These are phyloP conservation scores for Pseudochirops corinnae DNA, from an alignment of 2,797 vertebrate genomes.

Conservation along the genomic window DNA sequence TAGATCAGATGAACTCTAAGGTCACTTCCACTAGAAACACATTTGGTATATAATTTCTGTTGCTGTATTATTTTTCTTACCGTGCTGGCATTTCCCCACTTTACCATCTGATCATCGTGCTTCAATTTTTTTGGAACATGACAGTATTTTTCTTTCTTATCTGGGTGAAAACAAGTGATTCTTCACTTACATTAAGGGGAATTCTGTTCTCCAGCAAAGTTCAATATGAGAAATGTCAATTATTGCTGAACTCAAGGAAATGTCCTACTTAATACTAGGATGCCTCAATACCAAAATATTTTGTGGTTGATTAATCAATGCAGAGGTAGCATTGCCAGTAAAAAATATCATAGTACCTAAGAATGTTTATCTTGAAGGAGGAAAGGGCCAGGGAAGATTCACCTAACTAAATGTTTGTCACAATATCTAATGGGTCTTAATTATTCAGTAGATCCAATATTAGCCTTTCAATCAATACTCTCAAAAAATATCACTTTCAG, in stretches of 20 bases:
- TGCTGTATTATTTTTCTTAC: conserved; percentile 62
- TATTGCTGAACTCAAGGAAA: conserved; percentile 60
- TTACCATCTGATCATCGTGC: conserved; percentile 46
- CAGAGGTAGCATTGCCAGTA: conserved; percentile 68
- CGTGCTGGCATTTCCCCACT: conserved; percentile 40
- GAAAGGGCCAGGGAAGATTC: conserved; percentile 59
- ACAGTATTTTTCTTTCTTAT: conserved; percentile 45
- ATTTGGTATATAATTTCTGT: not conserved
- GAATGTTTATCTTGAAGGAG: conserved; percentile 65
- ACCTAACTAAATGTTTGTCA: conserved; percentile 53
- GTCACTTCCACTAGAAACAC: not conserved
- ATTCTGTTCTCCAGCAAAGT: conserved; percentile 62
- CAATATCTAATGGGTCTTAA: conserved; percentile 1
- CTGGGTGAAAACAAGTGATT: conserved; percentile 20
- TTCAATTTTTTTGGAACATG: conserved; percentile 53
- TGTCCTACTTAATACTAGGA: conserved; percentile 63
- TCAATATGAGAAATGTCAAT: conserved; percentile 15
- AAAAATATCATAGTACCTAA: conserved; percentile 66
- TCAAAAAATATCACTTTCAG: conserved; percentile 41
- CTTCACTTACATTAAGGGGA: conserved; percentile 50
- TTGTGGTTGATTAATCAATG: conserved; percentile 77
- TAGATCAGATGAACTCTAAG: not conserved
- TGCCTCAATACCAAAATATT: conserved; percentile 72
- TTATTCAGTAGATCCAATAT: conserved; percentile 22
- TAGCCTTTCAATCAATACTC: conserved; percentile 41